phyloP scores from a whole-genome alignment of 2,797 vertebrate species.

The Syngnathus rostellatus region DNA sequence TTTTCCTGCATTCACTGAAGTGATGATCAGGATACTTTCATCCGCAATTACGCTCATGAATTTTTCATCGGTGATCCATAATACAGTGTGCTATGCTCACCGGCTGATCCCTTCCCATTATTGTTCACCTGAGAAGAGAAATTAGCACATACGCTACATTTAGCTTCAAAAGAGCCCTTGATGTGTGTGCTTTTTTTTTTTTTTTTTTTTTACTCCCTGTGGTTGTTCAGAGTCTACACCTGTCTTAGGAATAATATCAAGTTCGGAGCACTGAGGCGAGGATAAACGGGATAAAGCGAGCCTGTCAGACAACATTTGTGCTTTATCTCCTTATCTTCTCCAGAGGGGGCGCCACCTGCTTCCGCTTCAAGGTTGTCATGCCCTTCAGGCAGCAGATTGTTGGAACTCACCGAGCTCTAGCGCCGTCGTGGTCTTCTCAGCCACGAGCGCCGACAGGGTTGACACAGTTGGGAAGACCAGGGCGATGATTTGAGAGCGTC shows the following conservation, averaged over 20 bases:
- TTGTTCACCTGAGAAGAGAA: conserved; percentile 4
- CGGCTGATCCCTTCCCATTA: conserved; percentile 12
- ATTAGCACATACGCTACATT: conserved; percentile 9
- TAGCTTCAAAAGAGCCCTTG: conserved; percentile 3
- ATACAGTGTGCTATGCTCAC: not conserved
- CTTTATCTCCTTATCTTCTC: conserved; percentile 45
- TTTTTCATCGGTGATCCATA: conserved; percentile 11
- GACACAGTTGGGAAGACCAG: conserved; percentile 48
- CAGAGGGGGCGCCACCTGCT: conserved; percentile 55
- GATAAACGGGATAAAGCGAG: conserved; percentile 39
- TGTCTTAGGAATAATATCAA: conserved; percentile 28
- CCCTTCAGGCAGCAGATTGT: conserved; percentile 29
- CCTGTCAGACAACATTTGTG: conserved; percentile 36
- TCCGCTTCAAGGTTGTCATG: conserved; percentile 46
- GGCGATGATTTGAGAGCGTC: conserved; percentile 26
- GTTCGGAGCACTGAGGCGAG: conserved; percentile 31
- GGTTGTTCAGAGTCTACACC: conserved; percentile 17
- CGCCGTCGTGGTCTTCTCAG: conserved; percentile 37
- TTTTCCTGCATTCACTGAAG: not conserved
- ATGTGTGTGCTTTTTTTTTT: not conserved
- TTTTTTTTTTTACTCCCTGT: not conserved
- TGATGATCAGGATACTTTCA: conserved; percentile 4
- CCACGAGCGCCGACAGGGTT: conserved; percentile 53
- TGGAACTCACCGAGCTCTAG: conserved; percentile 15
- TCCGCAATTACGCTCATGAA: conserved; percentile 5